Conservation (phyloP, 2,113 vertebrate species). For the Ammodytes dubius region DNA sequence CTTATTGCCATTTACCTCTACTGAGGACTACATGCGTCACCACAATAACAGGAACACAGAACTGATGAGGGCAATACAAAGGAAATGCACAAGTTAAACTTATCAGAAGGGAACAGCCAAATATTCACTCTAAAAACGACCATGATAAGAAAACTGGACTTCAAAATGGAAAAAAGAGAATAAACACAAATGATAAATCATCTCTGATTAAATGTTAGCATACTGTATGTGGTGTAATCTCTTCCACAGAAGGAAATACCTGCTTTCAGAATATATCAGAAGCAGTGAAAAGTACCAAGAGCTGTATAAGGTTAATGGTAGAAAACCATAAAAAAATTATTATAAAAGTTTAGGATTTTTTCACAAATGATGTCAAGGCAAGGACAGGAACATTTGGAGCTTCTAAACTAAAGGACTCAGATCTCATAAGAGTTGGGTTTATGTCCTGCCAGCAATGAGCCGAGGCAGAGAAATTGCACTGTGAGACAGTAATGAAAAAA, state of each 20-base stretch:
- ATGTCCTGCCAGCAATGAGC: constrained; percentile 57
- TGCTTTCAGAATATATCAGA: constrained; percentile 51
- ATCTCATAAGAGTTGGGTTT: constrained; percentile 49
- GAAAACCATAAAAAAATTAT: constrained; percentile 2
- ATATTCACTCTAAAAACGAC: constrained; percentile 38
- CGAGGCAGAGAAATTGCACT: constrained; percentile 43
- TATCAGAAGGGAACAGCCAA: constrained; percentile 71
- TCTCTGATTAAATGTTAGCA: constrained; percentile 65
- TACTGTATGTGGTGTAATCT: constrained; percentile 56
- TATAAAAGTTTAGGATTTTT: constrained; percentile 43
- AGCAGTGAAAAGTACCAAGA: neutral
- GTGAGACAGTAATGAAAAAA: constrained; percentile 65
- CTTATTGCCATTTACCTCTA: constrained; percentile 76
- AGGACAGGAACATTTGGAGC: constrained; percentile 48
- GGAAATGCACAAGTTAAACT: constrained; percentile 67
- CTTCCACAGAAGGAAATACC: constrained; percentile 39
- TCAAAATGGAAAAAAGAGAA: constrained; percentile 58
- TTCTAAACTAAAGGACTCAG: constrained; percentile 49
- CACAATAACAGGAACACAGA: constrained; percentile 74
- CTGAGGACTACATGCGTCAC: constrained; percentile 62
- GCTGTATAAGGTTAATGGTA: neutral
- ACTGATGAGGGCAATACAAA: constrained; percentile 73
- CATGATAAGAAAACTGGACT: constrained; percentile 67
- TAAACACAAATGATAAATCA: constrained; percentile 76
- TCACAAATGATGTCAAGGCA: constrained; percentile 59